phyloP scores from a whole-genome alignment of 1,140 invertebrate genomes.

The Ips nitidus region DNA sequence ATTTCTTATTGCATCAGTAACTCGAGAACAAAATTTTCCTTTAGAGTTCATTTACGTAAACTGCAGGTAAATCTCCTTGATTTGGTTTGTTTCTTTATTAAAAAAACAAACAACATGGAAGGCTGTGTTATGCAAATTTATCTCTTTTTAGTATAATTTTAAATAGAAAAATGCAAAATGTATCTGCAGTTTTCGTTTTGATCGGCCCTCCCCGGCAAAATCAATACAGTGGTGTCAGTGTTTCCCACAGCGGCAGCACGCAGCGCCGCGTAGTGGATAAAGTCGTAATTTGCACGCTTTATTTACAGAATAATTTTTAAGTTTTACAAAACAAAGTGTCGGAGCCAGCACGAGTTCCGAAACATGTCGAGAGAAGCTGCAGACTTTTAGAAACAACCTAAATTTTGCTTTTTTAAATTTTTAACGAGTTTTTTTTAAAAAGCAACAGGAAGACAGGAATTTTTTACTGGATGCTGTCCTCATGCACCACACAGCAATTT shows the following conservation, averaged over 20 bases:
- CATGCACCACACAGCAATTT: constrained; percentile 7
- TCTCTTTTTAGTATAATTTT: background rate
- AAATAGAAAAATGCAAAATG: background rate
- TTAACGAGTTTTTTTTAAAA: background rate
- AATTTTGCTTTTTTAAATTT: background rate
- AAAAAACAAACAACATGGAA: too few species aligned
- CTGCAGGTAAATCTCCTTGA: too few species aligned
- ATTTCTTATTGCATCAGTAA: too few species aligned
- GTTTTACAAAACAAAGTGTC: constrained; percentile 1
- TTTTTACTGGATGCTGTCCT: background rate
- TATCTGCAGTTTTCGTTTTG: constrained; percentile 18
- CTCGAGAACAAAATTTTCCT: too few species aligned
- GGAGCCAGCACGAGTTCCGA: constrained; percentile 38
- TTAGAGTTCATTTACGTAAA: too few species aligned
- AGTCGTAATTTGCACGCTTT: constrained; percentile 49
- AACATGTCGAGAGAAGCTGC: constrained; percentile 9
- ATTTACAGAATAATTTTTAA: constrained; percentile 37
- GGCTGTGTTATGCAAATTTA: background rate
- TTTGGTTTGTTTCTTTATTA: too few species aligned
- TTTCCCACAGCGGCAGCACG: constrained; percentile 35
- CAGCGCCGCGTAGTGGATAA: constrained; percentile 32
- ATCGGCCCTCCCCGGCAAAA: constrained; percentile 7
- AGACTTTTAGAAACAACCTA: constrained; percentile 3
- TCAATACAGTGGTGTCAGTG: constrained; percentile 33
- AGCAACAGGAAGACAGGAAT: background rate